Percentiles rank a stretch among this genome's conserved stretches.
These are phyloP conservation scores for Vulpes ferrilata DNA, from an alignment of 2,113 vertebrate genomes.

Conservation along the genomic window DNA sequence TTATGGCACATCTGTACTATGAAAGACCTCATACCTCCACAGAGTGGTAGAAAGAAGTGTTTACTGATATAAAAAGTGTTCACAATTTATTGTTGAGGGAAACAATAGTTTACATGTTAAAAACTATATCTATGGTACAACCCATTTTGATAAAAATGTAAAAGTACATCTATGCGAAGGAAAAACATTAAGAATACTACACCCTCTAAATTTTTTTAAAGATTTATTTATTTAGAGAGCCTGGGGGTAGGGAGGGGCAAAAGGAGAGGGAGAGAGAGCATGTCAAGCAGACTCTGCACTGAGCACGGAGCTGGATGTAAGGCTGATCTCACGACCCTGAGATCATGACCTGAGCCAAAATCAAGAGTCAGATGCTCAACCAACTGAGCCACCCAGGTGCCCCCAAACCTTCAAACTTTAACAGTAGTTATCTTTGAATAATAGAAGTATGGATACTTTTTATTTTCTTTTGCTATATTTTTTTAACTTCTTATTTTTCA, in stretches of 20 bases:
- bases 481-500: neutral
- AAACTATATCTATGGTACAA: neutral
- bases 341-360: neutral
- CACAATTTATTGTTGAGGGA: neutral
- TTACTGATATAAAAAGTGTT: neutral
- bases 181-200: neutral
- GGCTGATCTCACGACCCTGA: neutral
- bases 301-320: neutral
- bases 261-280: neutral
- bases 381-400: neutral
- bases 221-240: neutral
- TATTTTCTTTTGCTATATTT: neutral
- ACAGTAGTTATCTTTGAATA: neutral
- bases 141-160: neutral
- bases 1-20: rapidly evolving
- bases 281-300: neutral
- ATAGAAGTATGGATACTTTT: neutral
- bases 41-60: neutral
- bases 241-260: neutral
- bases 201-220: neutral
- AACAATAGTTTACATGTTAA: neutral
- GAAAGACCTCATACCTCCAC: neutral
- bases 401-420: neutral
- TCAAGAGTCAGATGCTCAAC: neutral
- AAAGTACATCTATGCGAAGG: neutral